Conservation (phyloP, 2,113 vertebrate genomes). For the Platycercus adscitus region DNA sequence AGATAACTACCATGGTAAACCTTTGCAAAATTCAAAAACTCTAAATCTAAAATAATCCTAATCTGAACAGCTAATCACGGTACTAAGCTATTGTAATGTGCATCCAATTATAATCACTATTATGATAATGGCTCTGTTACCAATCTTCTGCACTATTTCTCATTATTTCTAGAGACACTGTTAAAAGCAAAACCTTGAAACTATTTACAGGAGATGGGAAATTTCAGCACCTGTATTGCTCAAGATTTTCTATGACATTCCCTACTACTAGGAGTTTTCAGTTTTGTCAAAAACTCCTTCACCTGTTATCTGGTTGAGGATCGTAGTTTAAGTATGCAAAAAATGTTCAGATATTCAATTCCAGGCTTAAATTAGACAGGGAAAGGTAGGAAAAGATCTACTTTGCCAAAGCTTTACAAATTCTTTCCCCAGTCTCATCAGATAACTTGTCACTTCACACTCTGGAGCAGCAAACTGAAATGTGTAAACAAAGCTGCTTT, state of each 20-base stretch:
- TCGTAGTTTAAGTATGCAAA: background rate
- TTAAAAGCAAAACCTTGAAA: background rate
- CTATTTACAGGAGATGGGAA: background rate
- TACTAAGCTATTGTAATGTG: background rate
- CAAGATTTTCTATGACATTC: background rate
- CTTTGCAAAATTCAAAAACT: background rate
- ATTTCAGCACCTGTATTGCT: background rate
- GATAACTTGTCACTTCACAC: background rate
- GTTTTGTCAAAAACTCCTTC: background rate
- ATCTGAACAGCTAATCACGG: background rate
- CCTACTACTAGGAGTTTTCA: background rate
- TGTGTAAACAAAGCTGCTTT: background rate
- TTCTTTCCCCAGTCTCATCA: background rate
- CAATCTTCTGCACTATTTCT: background rate
- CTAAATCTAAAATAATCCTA: conserved; percentile 13
- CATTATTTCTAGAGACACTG: background rate
- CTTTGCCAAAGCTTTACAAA: background rate
- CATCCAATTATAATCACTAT: conserved; percentile 29
- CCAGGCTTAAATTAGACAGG: background rate
- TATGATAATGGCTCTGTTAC: background rate
- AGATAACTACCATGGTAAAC: background rate
- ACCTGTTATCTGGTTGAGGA: background rate
- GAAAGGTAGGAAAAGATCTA: background rate
- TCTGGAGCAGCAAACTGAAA: background rate
- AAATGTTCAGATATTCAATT: background rate